phyloP scores from a whole-genome alignment of 2,797 vertebrate species.

The Galagoides demidoff region DNA sequence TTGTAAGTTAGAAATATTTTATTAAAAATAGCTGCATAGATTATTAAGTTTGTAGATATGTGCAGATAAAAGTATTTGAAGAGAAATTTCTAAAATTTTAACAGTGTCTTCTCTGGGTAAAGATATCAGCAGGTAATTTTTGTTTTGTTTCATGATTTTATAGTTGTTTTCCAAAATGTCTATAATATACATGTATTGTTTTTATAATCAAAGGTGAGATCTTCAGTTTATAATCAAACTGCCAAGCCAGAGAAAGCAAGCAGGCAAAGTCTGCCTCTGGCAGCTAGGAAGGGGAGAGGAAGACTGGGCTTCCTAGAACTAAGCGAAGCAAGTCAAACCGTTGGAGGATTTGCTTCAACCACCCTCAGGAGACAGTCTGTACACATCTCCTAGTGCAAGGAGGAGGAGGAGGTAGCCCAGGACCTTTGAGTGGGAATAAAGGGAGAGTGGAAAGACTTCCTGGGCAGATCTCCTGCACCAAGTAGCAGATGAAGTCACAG shows the following conservation, averaged over 20 bases:
- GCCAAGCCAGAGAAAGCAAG: background rate
- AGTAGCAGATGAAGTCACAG: background rate
- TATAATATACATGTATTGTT: background rate
- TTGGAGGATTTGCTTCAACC: background rate
- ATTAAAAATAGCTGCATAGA: background rate
- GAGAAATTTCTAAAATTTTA: background rate
- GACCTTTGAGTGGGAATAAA: background rate
- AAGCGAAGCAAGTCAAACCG: background rate
- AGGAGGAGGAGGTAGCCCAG: background rate
- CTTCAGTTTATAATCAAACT: background rate
- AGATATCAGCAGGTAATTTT: background rate
- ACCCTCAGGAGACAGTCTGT: background rate
- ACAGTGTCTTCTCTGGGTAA: background rate
- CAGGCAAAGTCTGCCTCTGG: background rate
- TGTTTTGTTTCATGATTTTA: background rate
- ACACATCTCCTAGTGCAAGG: background rate
- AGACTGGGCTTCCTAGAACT: background rate
- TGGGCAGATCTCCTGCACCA: background rate
- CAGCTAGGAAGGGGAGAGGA: background rate
- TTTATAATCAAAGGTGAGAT: background rate
- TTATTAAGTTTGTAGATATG: background rate
- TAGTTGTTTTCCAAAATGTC: background rate
- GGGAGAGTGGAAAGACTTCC: background rate
- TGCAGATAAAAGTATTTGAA: background rate
- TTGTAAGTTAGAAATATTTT: background rate